Evolutionary conservation across 2,113 vertebrate genomes (phyloP).

Genomic region (Microcebus griseorufus): DNA sequence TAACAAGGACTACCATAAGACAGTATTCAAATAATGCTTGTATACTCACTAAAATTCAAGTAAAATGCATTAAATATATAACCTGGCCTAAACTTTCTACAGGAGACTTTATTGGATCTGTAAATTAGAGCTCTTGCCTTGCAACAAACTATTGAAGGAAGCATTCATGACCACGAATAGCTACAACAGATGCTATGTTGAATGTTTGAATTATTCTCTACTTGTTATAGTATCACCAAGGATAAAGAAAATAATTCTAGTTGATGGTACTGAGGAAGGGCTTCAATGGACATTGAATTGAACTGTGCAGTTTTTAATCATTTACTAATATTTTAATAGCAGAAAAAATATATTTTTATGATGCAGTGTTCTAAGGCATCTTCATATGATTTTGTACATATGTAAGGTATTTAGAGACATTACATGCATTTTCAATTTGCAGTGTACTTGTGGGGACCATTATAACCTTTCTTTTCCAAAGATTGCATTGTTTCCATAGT

Average conservation of each 20-base stretch:
- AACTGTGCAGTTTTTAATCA: background rate
- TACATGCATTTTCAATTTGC: conserved; percentile 40
- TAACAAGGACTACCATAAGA: background rate
- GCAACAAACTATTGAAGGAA: background rate
- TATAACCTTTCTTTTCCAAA: conserved; percentile 42
- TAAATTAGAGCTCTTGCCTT: background rate
- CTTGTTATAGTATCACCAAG: background rate
- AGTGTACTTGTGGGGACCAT: conserved; percentile 35
- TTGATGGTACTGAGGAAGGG: background rate
- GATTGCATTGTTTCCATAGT: conserved; percentile 63
- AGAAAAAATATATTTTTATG: background rate
- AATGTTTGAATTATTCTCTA: background rate
- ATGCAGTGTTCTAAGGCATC: background rate
- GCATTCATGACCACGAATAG: background rate
- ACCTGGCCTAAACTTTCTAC: background rate
- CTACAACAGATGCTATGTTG: background rate
- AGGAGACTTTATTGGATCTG: background rate
- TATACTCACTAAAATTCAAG: background rate
- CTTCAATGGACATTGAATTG: background rate
- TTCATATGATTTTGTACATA: background rate
- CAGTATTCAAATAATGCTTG: background rate
- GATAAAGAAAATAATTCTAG: background rate
- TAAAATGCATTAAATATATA: background rate
- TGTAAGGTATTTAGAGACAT: conserved; percentile 13
- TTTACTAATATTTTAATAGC: background rate